Evolutionary conservation across 1,140 invertebrate genomes (phyloP), one percentile per base, ranked within the genome.

Genomic region (Gryon sp.): DNA sequence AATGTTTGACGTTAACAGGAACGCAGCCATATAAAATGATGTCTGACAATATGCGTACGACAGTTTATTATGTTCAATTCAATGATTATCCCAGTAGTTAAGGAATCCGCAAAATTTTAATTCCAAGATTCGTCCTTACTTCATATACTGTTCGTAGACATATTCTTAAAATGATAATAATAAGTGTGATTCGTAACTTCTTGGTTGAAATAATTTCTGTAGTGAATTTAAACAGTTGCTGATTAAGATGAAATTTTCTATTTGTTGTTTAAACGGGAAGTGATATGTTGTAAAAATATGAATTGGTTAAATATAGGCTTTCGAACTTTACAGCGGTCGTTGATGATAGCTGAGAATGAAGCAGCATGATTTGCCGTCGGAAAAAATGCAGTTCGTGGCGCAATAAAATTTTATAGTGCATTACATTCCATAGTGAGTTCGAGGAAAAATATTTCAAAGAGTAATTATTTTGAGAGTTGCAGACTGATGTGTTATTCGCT

Each of bases 1-100:
- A 45, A 55, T 41, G 59, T 77, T 72, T 32, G 60, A 66, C 24
- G 48, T 32, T 40, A 62, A 66, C n/a, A 55, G 62, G 53, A 60
- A 26, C 46, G 75, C 72, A 40, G 46, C 75, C 75, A 38, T 77
- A 77, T 34, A 77, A n/a, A 77, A 72, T 72, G 53, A 77, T 45
- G 68, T 36, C 50, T 62, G 38, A 19, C 66, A 66, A 72, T 50
- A 50, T 62, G 53, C 55, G 46, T 68, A 48, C 46, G n/a, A n/a
- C 22, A 77, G 60, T 38, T 45, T 12, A 11, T 68, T 76, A 55
- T 12, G 26, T 40, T 46, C 11, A 66, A 66, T 52, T 62, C 11
- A 2, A 15, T n/a, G n/a, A n/a, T n/a, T n/a, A n/a, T n/a, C n/a
- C n/a, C n/a, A n/a, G n/a, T n/a, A n/a, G n/a, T n/a, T n/a, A n/a